phyloP scores from a whole-genome alignment of 2,888 invertebrate genomes.

The Odontocerum albicorne region DNA sequence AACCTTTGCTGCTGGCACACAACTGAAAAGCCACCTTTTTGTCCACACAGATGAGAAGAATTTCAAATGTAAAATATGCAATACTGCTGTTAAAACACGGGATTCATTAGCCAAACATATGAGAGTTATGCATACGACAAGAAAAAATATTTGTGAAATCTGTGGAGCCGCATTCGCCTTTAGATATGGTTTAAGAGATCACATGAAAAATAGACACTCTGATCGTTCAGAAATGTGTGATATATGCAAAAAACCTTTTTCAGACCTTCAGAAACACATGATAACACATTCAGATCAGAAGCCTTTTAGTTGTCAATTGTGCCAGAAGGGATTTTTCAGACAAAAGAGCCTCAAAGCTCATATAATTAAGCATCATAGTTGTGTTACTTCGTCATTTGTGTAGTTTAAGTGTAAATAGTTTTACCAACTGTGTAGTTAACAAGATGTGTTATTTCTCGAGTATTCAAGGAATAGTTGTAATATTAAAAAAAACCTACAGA shows the following conservation, averaged over 20 bases:
- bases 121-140: slow-evolving; percentile 5
- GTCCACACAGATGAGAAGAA: slow-evolving; percentile 8
- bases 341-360: slow-evolving; percentile 8
- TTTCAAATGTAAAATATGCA: slow-evolving; percentile 6
- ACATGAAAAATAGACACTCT: slow-evolving; percentile 10
- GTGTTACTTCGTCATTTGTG: too few species aligned
- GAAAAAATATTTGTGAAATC: slow-evolving; percentile 7
- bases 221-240: slow-evolving; percentile 6
- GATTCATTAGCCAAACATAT: slow-evolving; percentile 8
- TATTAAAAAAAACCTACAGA: too few species aligned
- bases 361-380: slow-evolving; percentile 6
- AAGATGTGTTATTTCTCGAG: too few species aligned
- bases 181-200: slow-evolving; percentile 5
- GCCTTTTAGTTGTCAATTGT: slow-evolving; percentile 7
- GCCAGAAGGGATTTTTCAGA: slow-evolving; percentile 10
- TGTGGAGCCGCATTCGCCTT: slow-evolving; percentile 9
- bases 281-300: slow-evolving; percentile 8
- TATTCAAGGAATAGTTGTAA: too few species aligned
- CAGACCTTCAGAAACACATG: slow-evolving; percentile 7
- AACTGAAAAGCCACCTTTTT: slow-evolving; percentile 9
- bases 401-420: too few species aligned
- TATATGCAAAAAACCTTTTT: slow-evolving; percentile 4
- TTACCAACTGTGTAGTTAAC: too few species aligned
- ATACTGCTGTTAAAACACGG: slow-evolving; percentile 1
- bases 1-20: slow-evolving; percentile 6